A percentile compares a stretch with the other conserved stretches of the same genome.
Conservation (phyloP, 2,888 invertebrate species). For the Drosophila sordidula region DNA sequence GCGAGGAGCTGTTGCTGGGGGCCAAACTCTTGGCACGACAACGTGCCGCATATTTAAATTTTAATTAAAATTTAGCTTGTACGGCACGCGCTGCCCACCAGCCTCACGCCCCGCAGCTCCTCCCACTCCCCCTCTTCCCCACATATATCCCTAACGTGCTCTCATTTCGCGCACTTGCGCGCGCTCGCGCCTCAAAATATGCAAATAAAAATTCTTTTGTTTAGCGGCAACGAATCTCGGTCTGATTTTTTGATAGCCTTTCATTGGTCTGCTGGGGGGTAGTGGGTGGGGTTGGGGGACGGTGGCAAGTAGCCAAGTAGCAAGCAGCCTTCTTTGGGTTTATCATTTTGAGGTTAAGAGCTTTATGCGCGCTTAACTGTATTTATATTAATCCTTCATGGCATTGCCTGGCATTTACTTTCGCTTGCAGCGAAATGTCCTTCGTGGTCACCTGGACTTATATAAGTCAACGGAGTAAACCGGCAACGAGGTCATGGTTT, state of each 20-base stretch:
- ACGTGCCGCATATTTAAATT: conserved; percentile 74
- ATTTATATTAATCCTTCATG: conserved; percentile 39
- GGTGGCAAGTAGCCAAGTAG: conserved; percentile 5
- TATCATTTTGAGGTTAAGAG: conserved; percentile 29
- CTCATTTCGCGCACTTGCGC: conserved; percentile 34
- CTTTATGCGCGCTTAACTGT: conserved; percentile 30
- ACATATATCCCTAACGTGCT: background rate
- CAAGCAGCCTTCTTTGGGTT: conserved; percentile 17
- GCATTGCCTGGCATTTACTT: conserved; percentile 5
- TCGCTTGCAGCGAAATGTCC: background rate
- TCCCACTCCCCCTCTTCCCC: conserved; percentile 16
- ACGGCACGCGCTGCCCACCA: conserved; percentile 23
- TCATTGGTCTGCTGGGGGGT: conserved; percentile 1
- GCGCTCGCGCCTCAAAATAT: conserved; percentile 63
- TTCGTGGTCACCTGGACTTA: background rate
- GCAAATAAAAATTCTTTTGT: conserved; percentile 65
- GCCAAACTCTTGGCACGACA: conserved; percentile 56
- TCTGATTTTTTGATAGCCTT: conserved; percentile 39
- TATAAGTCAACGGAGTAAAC: background rate
- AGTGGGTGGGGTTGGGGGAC: background rate
- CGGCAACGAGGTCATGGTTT: background rate
- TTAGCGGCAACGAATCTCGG: conserved; percentile 34
- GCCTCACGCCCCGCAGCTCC: background rate
- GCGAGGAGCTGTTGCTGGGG: conserved; percentile 11
- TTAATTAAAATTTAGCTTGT: conserved; percentile 72